These are phyloP conservation scores for Verasper variegatus DNA, from an alignment of 2,113 vertebrate genomes.

Conservation along the genomic window DNA sequence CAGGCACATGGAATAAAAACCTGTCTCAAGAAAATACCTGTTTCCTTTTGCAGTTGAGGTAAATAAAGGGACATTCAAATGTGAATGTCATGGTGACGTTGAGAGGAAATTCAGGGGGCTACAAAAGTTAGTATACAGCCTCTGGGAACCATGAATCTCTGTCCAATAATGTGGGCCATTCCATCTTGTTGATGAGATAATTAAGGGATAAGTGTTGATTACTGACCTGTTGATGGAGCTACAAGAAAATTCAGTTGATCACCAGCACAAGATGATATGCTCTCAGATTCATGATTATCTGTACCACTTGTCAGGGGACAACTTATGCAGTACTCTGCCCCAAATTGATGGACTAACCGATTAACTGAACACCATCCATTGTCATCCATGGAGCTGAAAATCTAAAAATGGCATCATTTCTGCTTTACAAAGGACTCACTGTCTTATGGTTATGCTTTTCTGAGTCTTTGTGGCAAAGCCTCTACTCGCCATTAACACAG, in stretches of 20 bases:
- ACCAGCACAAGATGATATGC: neutral
- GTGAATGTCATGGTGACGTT: neutral
- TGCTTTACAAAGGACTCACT: neutral
- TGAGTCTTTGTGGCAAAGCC: conserved; percentile 31
- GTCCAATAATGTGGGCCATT: neutral
- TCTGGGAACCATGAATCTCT: neutral
- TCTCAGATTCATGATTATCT: neutral
- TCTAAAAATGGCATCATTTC: neutral
- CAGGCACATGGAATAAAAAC: no score
- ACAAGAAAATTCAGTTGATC: neutral
- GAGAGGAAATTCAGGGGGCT: neutral
- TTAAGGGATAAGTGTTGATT: no score
- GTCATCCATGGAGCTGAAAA: neutral
- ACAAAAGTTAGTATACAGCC: neutral
- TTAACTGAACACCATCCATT: neutral
- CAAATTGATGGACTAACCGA: neutral
- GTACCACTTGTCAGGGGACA: no score
- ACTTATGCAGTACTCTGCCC: neutral
- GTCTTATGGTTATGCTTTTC: conserved; percentile 22
- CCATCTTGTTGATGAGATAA: neutral
- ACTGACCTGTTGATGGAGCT: neutral
- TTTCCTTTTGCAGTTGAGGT: no score
- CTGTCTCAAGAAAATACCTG: no score
- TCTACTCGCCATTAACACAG: conserved; percentile 23
- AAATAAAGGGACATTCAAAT: no score